Evolutionary conservation across 23 tunicate species (phyloP), one percentile per base, ranked within the genome.

Genomic region (Corella eumyota): DNA sequence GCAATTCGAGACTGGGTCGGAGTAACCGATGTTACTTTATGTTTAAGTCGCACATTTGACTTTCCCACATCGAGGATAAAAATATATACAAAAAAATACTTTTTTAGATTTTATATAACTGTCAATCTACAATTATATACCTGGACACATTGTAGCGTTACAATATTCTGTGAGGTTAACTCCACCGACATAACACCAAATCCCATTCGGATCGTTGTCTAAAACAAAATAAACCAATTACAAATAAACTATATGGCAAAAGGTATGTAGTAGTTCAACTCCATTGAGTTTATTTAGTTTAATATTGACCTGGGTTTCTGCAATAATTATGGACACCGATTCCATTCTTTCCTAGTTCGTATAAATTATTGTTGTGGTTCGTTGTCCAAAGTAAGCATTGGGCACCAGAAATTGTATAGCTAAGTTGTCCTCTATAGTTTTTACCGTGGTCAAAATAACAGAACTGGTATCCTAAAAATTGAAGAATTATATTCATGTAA

Each of bases 181-280:
- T 23, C 72, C 66, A 6, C 34, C 72, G 19, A 75, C 72, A 34
- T 50, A 75, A 27, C 81, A 75, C 81, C 81, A 75, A 2, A 75
- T 19, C 0, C 81, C 81, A 13, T 65, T 65, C 34, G 67, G 64
- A 40, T 75, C 81, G 35, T 75, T 56, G 26, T 56, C 81, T 66
- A 53, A 53, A n/a, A 40, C 11, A 40, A 40, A 40, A 40, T 40
- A 9, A 40, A 40, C 15, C 48, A 40, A 9, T 40, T 11, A 40
- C 11, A 9, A 53, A 7, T 53, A 20, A 20, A 11, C 13, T 7
- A 11, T n/a, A n/a, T 53, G 23, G 59, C 9, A 53, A 7, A 9
- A n/a, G n/a, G 13, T 11, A 15, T 53, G 25, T 15, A 15, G n/a
- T 15, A 15, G 48, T 40, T 11, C 48, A 40, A 40, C 48, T 40